Base-by-base conservation (phyloP, 2,888 invertebrate genomes). In the Anaspis maculata region DNA sequence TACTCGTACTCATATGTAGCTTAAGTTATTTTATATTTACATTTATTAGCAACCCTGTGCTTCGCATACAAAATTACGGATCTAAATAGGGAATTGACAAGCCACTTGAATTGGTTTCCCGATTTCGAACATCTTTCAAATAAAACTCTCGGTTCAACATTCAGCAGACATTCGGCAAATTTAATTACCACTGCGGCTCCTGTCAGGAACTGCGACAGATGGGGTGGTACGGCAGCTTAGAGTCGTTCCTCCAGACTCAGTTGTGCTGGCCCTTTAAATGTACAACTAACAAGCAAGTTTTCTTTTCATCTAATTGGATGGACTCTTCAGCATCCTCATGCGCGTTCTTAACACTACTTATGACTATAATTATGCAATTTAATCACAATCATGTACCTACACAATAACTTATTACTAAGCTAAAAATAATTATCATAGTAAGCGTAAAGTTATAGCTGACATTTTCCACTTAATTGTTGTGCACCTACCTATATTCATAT, bases 141-240 rank as follows among this genome's bases (percentile, higher is more conserved):
- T 41, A 38, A 38, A 41, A 37, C 29, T 33, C 37, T 25, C 29
- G 27, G 32, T 42, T 41, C 37, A 37, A 35, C 41, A 44, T 48
- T 48, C 40, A 39, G 32, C 32, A 37, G 40, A 41, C 40, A 44
- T 44, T 46, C 42, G 27, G 32, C 37, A 41, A 47, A 47, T 50
- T 44, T 44, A 48, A 50, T 50, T 50, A 49, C 42, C 38, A 37
- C 32, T 38, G 44, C 44, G 44, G 43, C 45, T 42, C 41, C 27
- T 41, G 46, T 44, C 45, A 40, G 46, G 43, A 44, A 44, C 33
- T 46, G 45, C 44, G 47, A 47, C 47, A 47, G 42, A 49, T 46
- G 42, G 40, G n/a, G n/a, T n/a, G n/a, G n/a, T n/a, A n/a, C 22
- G 24, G 27, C 32, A 32, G 31, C 27, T 27, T 23, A 30, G 22